Base-by-base conservation (phyloP, 37 sponge, comb jelly and placozoan genomes). In the Halichondria panicea region DNA sequence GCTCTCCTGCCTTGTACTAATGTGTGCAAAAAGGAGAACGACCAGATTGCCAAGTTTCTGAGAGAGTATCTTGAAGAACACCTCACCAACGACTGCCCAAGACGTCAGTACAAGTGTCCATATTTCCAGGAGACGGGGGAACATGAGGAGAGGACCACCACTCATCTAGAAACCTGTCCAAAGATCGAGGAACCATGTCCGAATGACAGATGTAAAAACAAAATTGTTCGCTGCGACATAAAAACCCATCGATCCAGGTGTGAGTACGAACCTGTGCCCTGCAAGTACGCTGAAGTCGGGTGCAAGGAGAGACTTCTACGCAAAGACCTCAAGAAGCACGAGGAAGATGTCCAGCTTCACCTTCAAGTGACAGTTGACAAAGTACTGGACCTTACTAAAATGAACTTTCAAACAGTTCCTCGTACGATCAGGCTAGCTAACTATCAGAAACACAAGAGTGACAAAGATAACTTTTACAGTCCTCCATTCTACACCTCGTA, bases 21-120 rank as follows among this genome's bases (percentile, higher is more conserved):
- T 52, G 33, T 38, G 48, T 79, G 80, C 45, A 66, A 24, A 46
- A 12, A 66, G 2, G 3, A 19, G 27, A 63, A 1, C 8, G 42
- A 55, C 9, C 41, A 48, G 31, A 57, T 24, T 6, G 31, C 33
- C 22, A 37, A 56, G 22, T 4, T 63, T 0, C 64, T 63, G 9
- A 71, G 37, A 1, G 60, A 80, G 70, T 46, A 80, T 27, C 44
- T 80, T 0, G 34, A 45, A 24, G 33, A 33, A n/a, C 80, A 80
- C 39, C 35, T 62, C 12, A 7, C 46, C 22, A 41, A 59, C 8
- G 32, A 27, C 22, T 80, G 80, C 61, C 61, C 56, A 19, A 37
- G 48, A 6, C 30, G 80, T 32, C 80, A 39, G 71, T 70, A 39
- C 35, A 25, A 70, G 48, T 80, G 80, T 60, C 80, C 80, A 2